Percentiles rank a stretch among this genome's conserved stretches.
Conservation (phyloP, 2,797 vertebrate species). For the Propithecus perrieri region DNA sequence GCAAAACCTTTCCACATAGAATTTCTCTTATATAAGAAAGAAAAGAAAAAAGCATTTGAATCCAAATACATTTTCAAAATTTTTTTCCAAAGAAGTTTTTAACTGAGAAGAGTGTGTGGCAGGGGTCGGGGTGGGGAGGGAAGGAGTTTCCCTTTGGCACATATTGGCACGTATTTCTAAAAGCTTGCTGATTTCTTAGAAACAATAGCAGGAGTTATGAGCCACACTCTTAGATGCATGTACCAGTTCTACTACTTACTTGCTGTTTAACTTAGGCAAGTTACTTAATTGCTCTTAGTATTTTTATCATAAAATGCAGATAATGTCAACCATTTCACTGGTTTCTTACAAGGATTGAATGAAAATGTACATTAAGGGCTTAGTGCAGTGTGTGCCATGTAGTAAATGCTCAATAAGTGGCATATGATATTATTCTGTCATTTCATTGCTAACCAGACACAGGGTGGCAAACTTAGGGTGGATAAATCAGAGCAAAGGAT, state of each 20-base stretch:
- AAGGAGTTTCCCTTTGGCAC: not conserved
- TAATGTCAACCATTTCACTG: not conserved
- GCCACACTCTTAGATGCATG: not conserved
- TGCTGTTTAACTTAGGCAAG: slow-evolving; percentile 4
- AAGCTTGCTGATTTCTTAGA: not conserved
- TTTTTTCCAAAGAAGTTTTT: not conserved
- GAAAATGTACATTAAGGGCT: not conserved
- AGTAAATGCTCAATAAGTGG: slow-evolving; percentile 19
- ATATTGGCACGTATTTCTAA: not conserved
- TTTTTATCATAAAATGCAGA: slow-evolving; percentile 44
- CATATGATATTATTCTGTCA: slow-evolving; percentile 3
- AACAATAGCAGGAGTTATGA: not conserved
- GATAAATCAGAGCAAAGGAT: slow-evolving; percentile 1
- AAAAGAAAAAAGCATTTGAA: not conserved
- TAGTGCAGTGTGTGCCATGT: not conserved
- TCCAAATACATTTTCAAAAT: not conserved
- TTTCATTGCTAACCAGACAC: slow-evolving; percentile 9
- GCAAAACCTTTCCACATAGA: not conserved
- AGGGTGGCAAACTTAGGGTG: not conserved
- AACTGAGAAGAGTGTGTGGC: not conserved
- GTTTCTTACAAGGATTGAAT: not conserved
- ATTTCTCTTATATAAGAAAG: not conserved
- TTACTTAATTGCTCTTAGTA: slow-evolving; percentile 39
- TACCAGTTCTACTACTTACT: not conserved
- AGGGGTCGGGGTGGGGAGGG: too few species aligned